Base-by-base conservation (phyloP, 2,888 invertebrate genomes). In the Eustalomyia histrio region DNA sequence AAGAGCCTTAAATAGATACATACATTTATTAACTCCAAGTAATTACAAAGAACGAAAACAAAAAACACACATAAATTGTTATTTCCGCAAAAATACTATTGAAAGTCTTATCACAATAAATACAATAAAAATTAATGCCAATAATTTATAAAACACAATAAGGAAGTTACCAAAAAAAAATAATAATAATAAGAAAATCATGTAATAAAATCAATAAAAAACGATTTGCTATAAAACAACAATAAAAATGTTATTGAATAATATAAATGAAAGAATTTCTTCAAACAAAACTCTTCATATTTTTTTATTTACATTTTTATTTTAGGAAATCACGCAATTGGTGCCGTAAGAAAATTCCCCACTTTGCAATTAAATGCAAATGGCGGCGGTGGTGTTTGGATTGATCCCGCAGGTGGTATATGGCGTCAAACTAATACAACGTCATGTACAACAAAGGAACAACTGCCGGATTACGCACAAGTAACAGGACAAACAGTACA, bases 301-400 rank as follows among this genome's bases (percentile, higher is more conserved):
- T 33, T n/a, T 53, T 33, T 29, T 29, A 55, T 24, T 47, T 21
- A 14, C 9, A 81, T 84, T 79, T 69, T 83, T 71, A 90, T 90
- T 89, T 84, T 85, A 91, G 91, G 91, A 80, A 91, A 91, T 90
- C 91, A 91, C 90, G 90, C 91, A 88, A 91, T 91, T 86, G 90
- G 91, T 84, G 90, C 91, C 84, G 90, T 91, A 85, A 88, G 91
- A 87, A 91, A 91, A 87, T 91, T 91, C 85, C 91, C 91, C 83
- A 90, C 91, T 72, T 85, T 91, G 80, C 91, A 91, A 76, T 86
- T 91, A 85, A 91, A 90, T 85, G 87, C 89, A 58, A 89, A 87
- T 72, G 90, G 90, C 14, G 71, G 76, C 52, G 88, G 87, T 75
- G 91, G 80, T 33, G 87, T 90, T 71, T 91, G 91, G 91, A 91